Percentiles rank a stretch among this genome's conserved stretches.
These are phyloP conservation scores for Drosophila kanekoi DNA, from an alignment of 2,888 invertebrate species.

Conservation along the genomic window DNA sequence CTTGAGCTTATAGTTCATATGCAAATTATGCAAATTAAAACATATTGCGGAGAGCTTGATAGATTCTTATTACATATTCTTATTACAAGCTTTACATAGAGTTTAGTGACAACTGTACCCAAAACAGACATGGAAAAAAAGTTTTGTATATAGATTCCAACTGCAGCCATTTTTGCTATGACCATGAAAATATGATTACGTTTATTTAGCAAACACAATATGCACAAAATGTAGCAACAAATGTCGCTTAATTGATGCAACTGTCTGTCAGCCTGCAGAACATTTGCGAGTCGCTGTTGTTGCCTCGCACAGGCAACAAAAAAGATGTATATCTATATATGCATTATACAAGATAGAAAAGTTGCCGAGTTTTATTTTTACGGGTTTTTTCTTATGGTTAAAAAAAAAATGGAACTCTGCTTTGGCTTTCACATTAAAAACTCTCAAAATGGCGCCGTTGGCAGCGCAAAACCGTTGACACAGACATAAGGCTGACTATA, in stretches of 20 bases:
- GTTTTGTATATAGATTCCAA: neutral
- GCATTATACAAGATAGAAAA: slow-evolving; percentile 25
- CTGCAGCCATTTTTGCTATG: neutral
- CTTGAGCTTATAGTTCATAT: too few relatives aligned
- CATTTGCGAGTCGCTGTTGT: slow-evolving; percentile 47
- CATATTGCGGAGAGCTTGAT: too few relatives aligned
- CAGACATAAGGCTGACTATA: slow-evolving; percentile 49
- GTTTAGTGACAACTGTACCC: neutral
- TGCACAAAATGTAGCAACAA: slow-evolving; percentile 57
- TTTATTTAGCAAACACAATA: slow-evolving; percentile 45
- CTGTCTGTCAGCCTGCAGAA: slow-evolving; percentile 59
- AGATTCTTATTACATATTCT: too few relatives aligned
- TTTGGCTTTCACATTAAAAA: slow-evolving; percentile 50
- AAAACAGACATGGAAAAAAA: neutral
- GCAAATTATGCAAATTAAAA: too few relatives aligned
- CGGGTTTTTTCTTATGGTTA: neutral
- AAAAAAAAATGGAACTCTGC: slow-evolving; percentile 19
- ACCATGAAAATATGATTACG: slow-evolving; percentile 23
- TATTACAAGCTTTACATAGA: too few relatives aligned
- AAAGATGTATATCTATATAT: neutral
- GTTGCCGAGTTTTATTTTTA: slow-evolving; percentile 43
- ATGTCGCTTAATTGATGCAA: slow-evolving; percentile 65
- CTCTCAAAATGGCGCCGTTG: slow-evolving; percentile 41
- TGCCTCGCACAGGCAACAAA: slow-evolving; percentile 15
- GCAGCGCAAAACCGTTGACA: slow-evolving; percentile 56